A percentile compares a stretch with the other conserved stretches of the same genome.
These are phyloP conservation scores for Malurus elegans DNA, from an alignment of 2,113 vertebrate genomes.

Conservation along the genomic window DNA sequence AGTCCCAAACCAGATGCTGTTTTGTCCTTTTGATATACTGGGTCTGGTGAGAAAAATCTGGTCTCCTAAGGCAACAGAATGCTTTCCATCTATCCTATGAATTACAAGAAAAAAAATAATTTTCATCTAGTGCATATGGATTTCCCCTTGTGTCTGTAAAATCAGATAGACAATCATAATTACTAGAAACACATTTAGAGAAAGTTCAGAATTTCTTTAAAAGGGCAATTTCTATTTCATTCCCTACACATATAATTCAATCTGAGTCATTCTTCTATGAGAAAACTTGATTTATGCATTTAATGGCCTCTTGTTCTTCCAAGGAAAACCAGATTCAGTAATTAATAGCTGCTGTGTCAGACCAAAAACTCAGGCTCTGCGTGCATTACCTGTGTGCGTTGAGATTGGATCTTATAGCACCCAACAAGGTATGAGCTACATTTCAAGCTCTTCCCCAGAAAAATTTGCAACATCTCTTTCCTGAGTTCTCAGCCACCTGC, in stretches of 20 bases:
- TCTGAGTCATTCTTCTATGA: not conserved
- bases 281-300: constrained; percentile 6
- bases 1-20: not conserved
- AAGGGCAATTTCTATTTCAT: not conserved
- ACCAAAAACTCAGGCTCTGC: not conserved
- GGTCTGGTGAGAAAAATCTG: not conserved
- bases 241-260: not conserved
- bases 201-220: not conserved
- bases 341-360: not conserved
- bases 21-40: not conserved
- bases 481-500: not conserved
- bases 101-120: not conserved
- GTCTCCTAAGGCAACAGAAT: not conserved
- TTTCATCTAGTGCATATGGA: not conserved
- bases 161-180: not conserved
- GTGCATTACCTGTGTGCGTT: not conserved
- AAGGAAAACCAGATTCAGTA: not conserved
- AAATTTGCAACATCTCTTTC: not conserved
- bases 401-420: not conserved
- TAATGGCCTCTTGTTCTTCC: not conserved
- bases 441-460: not conserved
- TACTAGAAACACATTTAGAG: not conserved
- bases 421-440: not conserved
- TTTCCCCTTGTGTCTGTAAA: not conserved
- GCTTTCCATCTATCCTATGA: not conserved